These are phyloP conservation scores for Rapana venosa DNA, from an alignment of 2,888 invertebrate genomes.

Conservation along the genomic window DNA sequence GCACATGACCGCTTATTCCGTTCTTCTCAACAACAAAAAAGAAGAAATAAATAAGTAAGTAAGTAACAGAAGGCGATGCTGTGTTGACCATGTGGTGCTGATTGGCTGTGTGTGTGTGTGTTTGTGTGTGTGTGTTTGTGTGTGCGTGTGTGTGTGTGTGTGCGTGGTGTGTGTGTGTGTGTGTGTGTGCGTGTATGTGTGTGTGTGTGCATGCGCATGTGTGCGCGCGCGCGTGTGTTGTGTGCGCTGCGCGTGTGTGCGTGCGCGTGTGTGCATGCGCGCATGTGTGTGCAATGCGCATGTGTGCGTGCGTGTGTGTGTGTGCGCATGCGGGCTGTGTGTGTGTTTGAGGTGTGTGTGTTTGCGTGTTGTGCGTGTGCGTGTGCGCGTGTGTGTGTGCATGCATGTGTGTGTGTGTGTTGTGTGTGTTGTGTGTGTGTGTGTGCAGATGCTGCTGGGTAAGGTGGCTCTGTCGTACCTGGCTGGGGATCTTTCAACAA, in stretches of 20 bases:
- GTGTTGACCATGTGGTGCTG: too few relatives aligned
- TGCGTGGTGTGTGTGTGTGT: neutral
- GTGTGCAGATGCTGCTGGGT: slow-evolving; percentile 81
- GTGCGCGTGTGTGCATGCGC: too few relatives aligned
- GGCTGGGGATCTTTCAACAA: slow-evolving; percentile 76
- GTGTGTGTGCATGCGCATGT: neutral
- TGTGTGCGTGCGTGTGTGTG: too few relatives aligned
- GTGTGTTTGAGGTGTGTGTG: neutral
- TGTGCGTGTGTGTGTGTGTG: too few relatives aligned
- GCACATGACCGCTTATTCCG: too few relatives aligned
- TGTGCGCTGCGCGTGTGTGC: neutral
- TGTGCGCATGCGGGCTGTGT: neutral
- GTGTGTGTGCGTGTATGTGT: neutral
- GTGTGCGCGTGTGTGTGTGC: neutral
- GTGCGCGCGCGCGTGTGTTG: neutral
- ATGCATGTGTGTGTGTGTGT: neutral
- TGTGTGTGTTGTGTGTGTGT: slow-evolving; percentile 56
- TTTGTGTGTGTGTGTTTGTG: too few relatives aligned
- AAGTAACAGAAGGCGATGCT: too few relatives aligned
- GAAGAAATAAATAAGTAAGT: too few relatives aligned
- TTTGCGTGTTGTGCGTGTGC: neutral
- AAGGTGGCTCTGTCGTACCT: slow-evolving; percentile 81
- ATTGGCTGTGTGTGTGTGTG: too few relatives aligned
- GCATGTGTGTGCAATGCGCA: neutral
- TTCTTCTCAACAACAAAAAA: too few relatives aligned